Conservation (phyloP, 2,888 invertebrate species). For the Acanthacorydalis orientalis region DNA sequence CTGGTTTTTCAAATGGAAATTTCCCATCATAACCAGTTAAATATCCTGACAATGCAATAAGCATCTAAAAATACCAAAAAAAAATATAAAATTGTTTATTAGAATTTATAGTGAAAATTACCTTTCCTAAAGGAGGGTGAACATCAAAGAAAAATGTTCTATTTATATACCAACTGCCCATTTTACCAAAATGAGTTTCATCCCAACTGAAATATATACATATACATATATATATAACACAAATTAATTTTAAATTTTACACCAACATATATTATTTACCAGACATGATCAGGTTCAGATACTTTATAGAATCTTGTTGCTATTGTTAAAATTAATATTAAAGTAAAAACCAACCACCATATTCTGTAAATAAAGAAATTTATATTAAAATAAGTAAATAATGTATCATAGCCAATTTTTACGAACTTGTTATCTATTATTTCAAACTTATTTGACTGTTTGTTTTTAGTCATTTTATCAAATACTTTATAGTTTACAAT, state of each 20-base stretch:
- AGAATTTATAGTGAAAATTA: slow-evolving; percentile 18
- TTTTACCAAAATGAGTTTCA: slow-evolving; percentile 97
- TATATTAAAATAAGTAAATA: background rate
- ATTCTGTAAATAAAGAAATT: slow-evolving; percentile 18
- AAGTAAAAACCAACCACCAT: slow-evolving; percentile 52
- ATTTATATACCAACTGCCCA: slow-evolving; percentile 97
- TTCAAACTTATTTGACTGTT: too few species aligned
- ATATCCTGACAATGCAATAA: slow-evolving; percentile 82
- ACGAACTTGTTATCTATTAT: too few species aligned
- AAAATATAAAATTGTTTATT: slow-evolving; percentile 1
- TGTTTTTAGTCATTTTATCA: too few species aligned
- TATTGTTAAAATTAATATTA: slow-evolving; percentile 47
- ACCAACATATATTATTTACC: slow-evolving; percentile 41
- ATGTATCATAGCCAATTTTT: too few species aligned
- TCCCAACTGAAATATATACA: slow-evolving; percentile 61
- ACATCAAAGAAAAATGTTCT: slow-evolving; percentile 96
- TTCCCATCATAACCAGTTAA: slow-evolving; percentile 87
- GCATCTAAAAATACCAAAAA: slow-evolving; percentile 51
- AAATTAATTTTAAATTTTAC: slow-evolving; percentile 4
- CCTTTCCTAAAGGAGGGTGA: slow-evolving; percentile 93
- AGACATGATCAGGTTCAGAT: slow-evolving; percentile 82
- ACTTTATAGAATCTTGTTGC: slow-evolving; percentile 78
- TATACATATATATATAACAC: slow-evolving; percentile 5
- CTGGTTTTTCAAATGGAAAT: slow-evolving; percentile 90
- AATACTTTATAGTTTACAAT: too few species aligned